These are phyloP conservation scores for Tragelaphus imberbis DNA, from an alignment of 2,113 vertebrate genomes.

Conservation along the genomic window DNA sequence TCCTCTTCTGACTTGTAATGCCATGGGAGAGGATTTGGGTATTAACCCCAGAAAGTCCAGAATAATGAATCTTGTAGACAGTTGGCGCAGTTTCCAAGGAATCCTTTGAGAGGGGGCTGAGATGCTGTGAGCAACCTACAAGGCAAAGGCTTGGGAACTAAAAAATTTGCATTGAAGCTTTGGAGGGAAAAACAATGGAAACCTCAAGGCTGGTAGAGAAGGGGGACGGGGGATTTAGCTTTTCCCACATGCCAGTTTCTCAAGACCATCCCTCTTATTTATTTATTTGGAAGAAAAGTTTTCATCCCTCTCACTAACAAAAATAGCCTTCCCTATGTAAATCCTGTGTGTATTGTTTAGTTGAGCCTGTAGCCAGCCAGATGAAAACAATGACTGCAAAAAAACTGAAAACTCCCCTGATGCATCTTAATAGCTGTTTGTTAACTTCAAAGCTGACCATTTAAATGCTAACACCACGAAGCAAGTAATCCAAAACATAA, in stretches of 20 bases:
- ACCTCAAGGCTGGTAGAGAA: conserved; percentile 36
- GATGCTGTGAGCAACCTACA: conserved; percentile 28
- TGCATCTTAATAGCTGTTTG: conserved; percentile 77
- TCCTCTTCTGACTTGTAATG: conserved; percentile 45
- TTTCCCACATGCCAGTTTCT: conserved; percentile 75
- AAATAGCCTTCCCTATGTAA: conserved; percentile 70
- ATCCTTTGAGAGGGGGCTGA: conserved; percentile 44
- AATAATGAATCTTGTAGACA: conserved; percentile 49
- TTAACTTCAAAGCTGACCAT: conserved; percentile 79
- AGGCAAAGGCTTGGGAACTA: conserved; percentile 74
- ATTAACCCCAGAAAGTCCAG: conserved; percentile 74
- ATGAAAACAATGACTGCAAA: conserved; percentile 75
- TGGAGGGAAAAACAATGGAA: conserved; percentile 64
- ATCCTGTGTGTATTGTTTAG: conserved; percentile 73
- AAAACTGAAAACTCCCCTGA: conserved; percentile 66
- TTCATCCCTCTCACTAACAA: conserved; percentile 64
- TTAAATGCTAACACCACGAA: conserved; percentile 77
- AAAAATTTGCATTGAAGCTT: conserved; percentile 68
- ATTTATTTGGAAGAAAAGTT: conserved; percentile 52
- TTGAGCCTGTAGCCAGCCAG: conserved; percentile 66
- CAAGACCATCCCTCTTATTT: conserved; percentile 67
- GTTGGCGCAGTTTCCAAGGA: conserved; percentile 54
- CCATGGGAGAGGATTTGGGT: conserved; percentile 46
- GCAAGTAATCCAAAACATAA: conserved; percentile 75
- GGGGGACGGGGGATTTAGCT: conserved; percentile 57